Base-by-base conservation (phyloP, 2,888 invertebrate species). In the Tribolium freemani region DNA sequence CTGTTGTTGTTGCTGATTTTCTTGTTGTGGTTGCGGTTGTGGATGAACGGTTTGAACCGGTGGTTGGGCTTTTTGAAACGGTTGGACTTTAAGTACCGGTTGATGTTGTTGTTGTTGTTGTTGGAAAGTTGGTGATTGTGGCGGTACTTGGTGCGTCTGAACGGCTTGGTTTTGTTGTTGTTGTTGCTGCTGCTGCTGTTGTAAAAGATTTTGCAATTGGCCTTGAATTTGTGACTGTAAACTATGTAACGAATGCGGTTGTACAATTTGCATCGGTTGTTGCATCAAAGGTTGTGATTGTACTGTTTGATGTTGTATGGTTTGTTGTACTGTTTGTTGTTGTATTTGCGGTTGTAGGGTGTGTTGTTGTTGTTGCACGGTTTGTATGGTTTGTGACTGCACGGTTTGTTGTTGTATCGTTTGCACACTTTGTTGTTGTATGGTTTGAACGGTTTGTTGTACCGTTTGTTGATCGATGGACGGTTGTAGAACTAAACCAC, bases 321-420 rank as follows among this genome's bases (percentile, higher is more conserved):
- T 85, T 70, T 82, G 81, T 50, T 83, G 82, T 9, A 81, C 80
- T 3, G 81, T 81, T 64, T 86, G 86, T 61, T 85, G 86, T 72
- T 85, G 85, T 16, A 86, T 84, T 75, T 84, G 84, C 6, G 84
- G 84, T 76, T 86, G 86, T 31, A 85, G 76, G 9, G 83, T 79
- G 75, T 84, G 85, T 71, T 85, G 84, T 38, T 86, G 86, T 71
- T 86, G 86, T 75, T 87, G 87, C 8, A 86, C 86, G 1, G 86
- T 86, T 72, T 87, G 86, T 67, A 86, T 86, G 4, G 86, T 86
- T 76, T 86, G 86, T n/a, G 83, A 83, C 70, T 87, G 86, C 26
- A 87, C 86, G 4, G 86, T 86, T 73, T 86, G 86, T 69, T 86
- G 86, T 72, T 86, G 86, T 45, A 86, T 86, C 2, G 86, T 86